Evolutionary conservation across 23 tunicate species (phyloP).

Genomic region (Diplosoma virens): DNA sequence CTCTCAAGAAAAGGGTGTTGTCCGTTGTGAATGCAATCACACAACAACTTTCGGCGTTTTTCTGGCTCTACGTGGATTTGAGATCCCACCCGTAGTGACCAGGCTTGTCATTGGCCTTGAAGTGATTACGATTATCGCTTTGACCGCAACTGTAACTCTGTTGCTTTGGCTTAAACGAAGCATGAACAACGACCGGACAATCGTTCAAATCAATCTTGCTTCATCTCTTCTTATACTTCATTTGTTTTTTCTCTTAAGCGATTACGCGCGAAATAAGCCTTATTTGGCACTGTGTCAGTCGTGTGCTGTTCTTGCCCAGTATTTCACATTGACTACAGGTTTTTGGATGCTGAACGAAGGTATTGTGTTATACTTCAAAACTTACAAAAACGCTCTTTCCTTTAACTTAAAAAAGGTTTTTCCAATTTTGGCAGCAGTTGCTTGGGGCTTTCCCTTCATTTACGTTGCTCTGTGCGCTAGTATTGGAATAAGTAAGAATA

Average conservation of each 20-base stretch:
- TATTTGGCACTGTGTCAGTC: constrained; percentile 28
- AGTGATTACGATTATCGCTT: constrained; percentile 22
- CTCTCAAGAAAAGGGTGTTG: background rate
- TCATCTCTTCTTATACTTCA: constrained; percentile 45
- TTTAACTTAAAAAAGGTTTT: constrained; percentile 38
- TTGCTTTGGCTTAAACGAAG: constrained; percentile 42
- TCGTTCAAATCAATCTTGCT: constrained; percentile 49
- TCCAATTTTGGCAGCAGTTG: constrained; percentile 15
- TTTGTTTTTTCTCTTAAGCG: constrained; percentile 19
- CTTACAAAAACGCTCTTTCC: constrained; percentile 60
- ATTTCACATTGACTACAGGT: constrained; percentile 43
- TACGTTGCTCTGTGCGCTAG: constrained; percentile 43
- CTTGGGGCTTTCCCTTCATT: constrained; percentile 58
- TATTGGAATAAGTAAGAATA: constrained; percentile 22
- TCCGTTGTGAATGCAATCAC: constrained; percentile 55
- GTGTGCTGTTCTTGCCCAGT: constrained; percentile 44
- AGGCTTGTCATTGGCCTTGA: constrained; percentile 25
- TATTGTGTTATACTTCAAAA: constrained; percentile 44
- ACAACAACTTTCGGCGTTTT: constrained; percentile 71
- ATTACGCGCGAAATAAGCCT: background rate
- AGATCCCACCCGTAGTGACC: constrained; percentile 35
- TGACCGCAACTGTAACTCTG: constrained; percentile 33
- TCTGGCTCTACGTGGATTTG: constrained; percentile 35
- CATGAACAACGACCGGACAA: constrained; percentile 48
- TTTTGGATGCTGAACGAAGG: constrained; percentile 85